Evolutionary conservation across 1,140 invertebrate genomes (phyloP).

Genomic region (Pogonomyrmex californicus): DNA sequence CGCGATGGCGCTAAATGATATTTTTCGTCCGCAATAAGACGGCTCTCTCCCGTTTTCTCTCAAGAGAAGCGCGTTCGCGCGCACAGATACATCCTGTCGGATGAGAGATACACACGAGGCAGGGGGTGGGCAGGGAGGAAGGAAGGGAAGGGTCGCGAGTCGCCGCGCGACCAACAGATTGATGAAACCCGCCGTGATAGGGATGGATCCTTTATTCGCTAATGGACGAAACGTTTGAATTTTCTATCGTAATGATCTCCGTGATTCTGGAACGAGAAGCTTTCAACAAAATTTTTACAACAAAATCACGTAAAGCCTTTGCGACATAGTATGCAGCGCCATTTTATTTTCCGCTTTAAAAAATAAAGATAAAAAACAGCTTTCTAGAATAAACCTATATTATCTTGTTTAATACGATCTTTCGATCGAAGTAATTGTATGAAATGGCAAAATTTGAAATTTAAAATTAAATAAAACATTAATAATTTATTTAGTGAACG

Average conservation of each 20-base stretch:
- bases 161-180: slow-evolving; percentile 59
- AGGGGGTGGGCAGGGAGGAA: not conserved
- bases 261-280: slow-evolving; percentile 12
- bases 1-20: slow-evolving; percentile 77
- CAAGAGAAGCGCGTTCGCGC: slow-evolving; percentile 45
- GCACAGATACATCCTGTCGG: slow-evolving; percentile 67
- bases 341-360: slow-evolving; percentile 7
- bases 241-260: slow-evolving; percentile 21
- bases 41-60: slow-evolving; percentile 55
- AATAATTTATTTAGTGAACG: not conserved
- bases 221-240: slow-evolving; percentile 48
- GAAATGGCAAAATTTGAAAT: not conserved
- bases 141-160: not conserved
- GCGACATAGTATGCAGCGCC: not conserved
- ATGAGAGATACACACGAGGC: slow-evolving; percentile 67
- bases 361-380: not conserved
- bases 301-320: not conserved
- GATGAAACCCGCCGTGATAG: slow-evolving; percentile 59
- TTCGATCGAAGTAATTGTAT: not conserved
- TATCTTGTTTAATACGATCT: too few species aligned
- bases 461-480: not conserved
- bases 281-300: not conserved
- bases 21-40: slow-evolving; percentile 59
- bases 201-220: slow-evolving; percentile 55
- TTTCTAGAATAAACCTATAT: not conserved